Percentiles rank a stretch among this genome's conserved stretches.
These are phyloP conservation scores for Drosophila nasuta DNA, from an alignment of 1,140 invertebrate species.

Conservation along the genomic window DNA sequence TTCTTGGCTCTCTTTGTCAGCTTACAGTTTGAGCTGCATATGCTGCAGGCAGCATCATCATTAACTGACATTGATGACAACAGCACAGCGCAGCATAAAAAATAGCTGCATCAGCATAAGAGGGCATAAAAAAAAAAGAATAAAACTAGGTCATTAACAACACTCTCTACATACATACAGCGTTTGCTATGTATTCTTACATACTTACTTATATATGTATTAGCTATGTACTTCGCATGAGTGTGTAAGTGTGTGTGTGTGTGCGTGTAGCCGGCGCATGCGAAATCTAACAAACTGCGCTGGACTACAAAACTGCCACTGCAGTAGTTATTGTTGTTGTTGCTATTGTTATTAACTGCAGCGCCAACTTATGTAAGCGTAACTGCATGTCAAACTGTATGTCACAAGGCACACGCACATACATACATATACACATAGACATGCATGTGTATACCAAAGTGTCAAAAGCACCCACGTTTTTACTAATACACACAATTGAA, in stretches of 20 bases:
- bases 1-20: not conserved
- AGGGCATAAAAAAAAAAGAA: constrained; percentile 35
- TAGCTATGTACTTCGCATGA: not conserved
- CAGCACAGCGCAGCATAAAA: not conserved
- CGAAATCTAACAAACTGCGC: constrained; percentile 48
- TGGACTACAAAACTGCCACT: constrained; percentile 11
- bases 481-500: not conserved
- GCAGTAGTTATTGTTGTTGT: not conserved
- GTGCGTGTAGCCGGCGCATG: constrained; percentile 43
- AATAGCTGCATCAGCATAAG: constrained; percentile 44
- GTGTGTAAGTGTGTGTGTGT: not conserved
- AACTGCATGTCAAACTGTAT: constrained; percentile 35
- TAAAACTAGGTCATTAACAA: constrained; percentile 52
- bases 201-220: constrained; percentile 10
- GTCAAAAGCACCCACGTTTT: constrained; percentile 15
- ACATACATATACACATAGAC: not conserved
- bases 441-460: constrained; percentile 4
- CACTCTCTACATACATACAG: not conserved
- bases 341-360: constrained; percentile 29
- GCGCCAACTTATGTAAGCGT: constrained; percentile 52
- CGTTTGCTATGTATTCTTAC: constrained; percentile 1
- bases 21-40: constrained; percentile 9
- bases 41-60: constrained; percentile 24
- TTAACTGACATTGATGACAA: constrained; percentile 44
- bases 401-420: not conserved